These are phyloP conservation scores for Tetragonula clypearis DNA, from an alignment of 1,140 invertebrate species.

Conservation along the genomic window DNA sequence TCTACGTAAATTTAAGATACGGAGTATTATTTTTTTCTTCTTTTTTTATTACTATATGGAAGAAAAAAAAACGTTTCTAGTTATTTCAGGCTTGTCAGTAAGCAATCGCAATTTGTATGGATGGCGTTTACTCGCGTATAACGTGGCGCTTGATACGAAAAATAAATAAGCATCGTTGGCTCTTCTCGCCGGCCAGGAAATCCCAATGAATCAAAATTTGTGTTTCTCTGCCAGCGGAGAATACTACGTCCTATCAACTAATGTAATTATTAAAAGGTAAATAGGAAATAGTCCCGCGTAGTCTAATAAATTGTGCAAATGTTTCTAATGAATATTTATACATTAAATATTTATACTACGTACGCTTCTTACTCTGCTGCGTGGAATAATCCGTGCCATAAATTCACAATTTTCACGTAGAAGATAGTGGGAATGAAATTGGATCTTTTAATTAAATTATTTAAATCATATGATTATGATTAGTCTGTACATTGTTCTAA, in stretches of 20 bases:
- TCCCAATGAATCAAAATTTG: neutral
- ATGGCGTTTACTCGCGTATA: neutral
- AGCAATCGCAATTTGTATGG: neutral
- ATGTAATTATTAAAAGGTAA: neutral
- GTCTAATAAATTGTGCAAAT: neutral
- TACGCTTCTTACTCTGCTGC: neutral
- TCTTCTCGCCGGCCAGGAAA: neutral
- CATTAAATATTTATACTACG: neutral
- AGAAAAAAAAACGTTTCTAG: neutral
- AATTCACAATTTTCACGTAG: neutral
- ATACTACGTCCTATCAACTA: neutral
- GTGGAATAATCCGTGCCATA: neutral
- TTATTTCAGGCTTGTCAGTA: neutral
- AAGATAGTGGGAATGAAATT: neutral
- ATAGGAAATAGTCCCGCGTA: neutral
- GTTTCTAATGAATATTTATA: neutral
- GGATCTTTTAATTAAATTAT: neutral
- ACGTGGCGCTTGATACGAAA: neutral
- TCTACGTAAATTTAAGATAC: neutral
- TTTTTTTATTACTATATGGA: neutral
- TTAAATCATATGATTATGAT: neutral
- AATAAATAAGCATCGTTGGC: neutral
- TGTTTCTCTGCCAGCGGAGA: neutral
- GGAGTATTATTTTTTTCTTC: neutral
- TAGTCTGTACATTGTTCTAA: neutral